Evolutionary conservation across 2,113 vertebrate species (phyloP).

Genomic region (Daphoenositta chrysoptera): DNA sequence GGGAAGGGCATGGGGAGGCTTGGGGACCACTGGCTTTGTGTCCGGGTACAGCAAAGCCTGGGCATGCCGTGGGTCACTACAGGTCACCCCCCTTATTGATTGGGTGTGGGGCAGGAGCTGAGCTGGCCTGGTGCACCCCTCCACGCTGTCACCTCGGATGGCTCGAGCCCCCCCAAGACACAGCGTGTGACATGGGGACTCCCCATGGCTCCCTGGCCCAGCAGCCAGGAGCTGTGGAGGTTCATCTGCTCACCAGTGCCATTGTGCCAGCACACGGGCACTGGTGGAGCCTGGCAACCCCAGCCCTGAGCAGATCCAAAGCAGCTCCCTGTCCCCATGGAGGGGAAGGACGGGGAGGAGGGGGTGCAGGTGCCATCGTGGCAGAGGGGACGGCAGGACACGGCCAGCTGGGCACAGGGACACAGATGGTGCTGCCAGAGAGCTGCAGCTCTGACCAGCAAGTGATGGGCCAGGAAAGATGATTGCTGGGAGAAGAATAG

Average conservation of each 20-base stretch:
- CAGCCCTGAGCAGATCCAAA: not conserved
- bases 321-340: fast-evolving
- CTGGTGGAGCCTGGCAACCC: not conserved
- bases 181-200: not conserved
- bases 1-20: fast-evolving
- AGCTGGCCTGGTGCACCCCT: not conserved
- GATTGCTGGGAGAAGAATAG: not conserved
- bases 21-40: not conserved
- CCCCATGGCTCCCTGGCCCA: fast-evolving
- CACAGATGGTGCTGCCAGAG: not conserved
- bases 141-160: not conserved
- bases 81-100: not conserved
- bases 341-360: not conserved
- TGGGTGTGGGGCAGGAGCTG: not conserved
- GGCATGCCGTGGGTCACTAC: not conserved
- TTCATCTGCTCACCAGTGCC: not conserved
- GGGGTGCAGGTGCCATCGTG: fast-evolving
- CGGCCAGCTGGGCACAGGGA: not conserved
- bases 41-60: not conserved
- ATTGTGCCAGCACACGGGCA: not conserved
- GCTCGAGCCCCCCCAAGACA: fast-evolving
- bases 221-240: not conserved
- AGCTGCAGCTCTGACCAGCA: fast-evolving
- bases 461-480: not conserved
- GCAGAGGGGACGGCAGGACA: not conserved